Evolutionary conservation across 2,113 vertebrate species (phyloP).

Genomic region (Sciurus niger): DNA sequence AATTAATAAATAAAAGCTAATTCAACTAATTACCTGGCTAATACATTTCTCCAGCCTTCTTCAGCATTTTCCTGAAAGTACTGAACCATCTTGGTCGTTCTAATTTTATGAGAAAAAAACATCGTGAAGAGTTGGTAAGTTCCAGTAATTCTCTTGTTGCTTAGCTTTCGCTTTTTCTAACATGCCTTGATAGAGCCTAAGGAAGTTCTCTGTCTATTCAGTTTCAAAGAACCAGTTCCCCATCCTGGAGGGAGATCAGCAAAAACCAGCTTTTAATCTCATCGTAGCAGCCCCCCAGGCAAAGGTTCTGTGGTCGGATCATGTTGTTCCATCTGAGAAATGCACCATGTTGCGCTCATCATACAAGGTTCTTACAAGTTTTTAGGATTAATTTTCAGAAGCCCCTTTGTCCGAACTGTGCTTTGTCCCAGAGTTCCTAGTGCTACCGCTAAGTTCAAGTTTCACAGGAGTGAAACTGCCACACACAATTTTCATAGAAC

Average conservation of each 20-base stretch:
- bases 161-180: conserved; percentile 27
- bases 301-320: not conserved
- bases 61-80: not conserved
- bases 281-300: not conserved
- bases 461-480: conserved; percentile 2
- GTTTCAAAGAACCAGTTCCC: not conserved
- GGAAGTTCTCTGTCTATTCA: not conserved
- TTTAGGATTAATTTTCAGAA: not conserved
- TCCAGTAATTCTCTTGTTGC: not conserved
- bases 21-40: not conserved
- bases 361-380: not conserved
- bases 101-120: conserved; percentile 18
- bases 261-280: not conserved
- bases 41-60: not conserved
- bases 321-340: not conserved
- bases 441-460: not conserved
- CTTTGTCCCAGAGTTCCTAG: not conserved
- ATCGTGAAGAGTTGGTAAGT: not conserved
- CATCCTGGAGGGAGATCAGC: not conserved
- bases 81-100: not conserved
- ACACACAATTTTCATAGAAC: not conserved
- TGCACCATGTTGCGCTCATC: not conserved
- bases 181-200: conserved; percentile 23
- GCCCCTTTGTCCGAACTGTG: not conserved
- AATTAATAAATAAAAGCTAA: not conserved